Conservation (phyloP, 2,888 invertebrate species). For the Pollenia labialis region DNA sequence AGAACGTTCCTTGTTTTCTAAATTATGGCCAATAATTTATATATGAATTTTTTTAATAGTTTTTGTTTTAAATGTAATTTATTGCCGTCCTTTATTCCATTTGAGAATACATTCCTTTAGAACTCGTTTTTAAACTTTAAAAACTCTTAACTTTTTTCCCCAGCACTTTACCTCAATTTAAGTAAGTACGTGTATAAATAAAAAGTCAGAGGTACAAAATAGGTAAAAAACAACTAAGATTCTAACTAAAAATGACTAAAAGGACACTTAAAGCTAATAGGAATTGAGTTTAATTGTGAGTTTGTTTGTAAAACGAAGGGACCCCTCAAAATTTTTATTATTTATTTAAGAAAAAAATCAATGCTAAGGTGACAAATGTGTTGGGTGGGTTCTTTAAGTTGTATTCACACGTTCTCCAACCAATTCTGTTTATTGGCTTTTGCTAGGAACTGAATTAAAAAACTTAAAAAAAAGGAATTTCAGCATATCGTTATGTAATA, state of each 20-base stretch:
- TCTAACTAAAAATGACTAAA: not conserved
- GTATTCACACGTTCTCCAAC: too few species aligned
- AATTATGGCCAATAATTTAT: too few species aligned
- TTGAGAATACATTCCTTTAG: not conserved
- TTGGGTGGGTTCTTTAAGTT: too few species aligned
- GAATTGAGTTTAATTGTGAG: conserved; percentile 9
- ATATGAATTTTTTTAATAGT: too few species aligned
- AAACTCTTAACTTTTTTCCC: not conserved
- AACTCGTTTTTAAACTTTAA: conserved; percentile 1
- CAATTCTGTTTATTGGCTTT: too few species aligned
- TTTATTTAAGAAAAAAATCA: not conserved
- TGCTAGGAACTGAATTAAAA: too few species aligned
- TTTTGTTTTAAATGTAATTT: too few species aligned
- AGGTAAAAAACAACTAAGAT: not conserved
- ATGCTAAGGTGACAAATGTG: too few species aligned
- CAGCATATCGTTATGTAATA: too few species aligned
- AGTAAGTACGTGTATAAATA: not conserved
- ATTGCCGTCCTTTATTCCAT: too few species aligned
- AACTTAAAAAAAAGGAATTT: too few species aligned
- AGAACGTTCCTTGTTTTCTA: too few species aligned
- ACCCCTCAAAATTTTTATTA: not conserved
- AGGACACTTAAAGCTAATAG: conserved; percentile 15
- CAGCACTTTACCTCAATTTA: not conserved
- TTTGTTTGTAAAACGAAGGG: conserved; percentile 11
- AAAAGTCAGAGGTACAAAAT: not conserved